Evolutionary conservation across 2,797 vertebrate genomes (phyloP).

Genomic region (Gobionotothen gibberifrons): DNA sequence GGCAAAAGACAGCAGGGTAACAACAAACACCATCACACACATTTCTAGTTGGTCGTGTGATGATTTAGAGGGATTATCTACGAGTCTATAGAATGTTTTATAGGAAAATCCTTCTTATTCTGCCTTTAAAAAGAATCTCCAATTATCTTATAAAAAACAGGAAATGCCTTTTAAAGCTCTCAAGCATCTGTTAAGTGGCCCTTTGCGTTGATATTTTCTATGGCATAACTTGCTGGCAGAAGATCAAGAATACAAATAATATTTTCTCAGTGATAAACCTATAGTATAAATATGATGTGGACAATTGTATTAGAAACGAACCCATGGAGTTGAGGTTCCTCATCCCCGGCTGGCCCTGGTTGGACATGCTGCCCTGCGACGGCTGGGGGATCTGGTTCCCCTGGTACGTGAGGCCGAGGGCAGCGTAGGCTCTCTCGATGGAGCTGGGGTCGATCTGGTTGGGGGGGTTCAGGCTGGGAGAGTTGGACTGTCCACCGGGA

Average conservation of each 20-base stretch:
- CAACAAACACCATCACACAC: no score
- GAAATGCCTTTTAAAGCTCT: background rate
- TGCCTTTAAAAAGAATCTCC: no score
- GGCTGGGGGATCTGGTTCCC: constrained; percentile 91
- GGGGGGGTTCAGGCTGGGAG: constrained; percentile 90
- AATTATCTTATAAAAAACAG: background rate
- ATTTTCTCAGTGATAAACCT: background rate
- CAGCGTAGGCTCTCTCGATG: constrained; percentile 96
- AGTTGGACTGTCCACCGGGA: constrained; percentile 89
- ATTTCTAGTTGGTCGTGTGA: no score
- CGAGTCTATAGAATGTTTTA: no score
- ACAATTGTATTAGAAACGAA: constrained; percentile 75
- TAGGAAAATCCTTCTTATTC: no score
- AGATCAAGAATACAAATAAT: background rate
- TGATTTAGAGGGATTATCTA: no score
- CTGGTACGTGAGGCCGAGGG: constrained; percentile 96
- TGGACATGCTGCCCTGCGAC: constrained; percentile 86
- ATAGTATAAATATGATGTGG: background rate
- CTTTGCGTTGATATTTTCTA: background rate
- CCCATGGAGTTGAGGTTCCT: constrained; percentile 90
- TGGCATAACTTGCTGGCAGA: background rate
- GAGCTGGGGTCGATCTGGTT: constrained; percentile 98
- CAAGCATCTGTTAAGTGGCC: background rate
- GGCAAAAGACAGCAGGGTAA: background rate
- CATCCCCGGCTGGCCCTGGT: constrained; percentile 88